Conservation (phyloP, 2,888 invertebrate genomes). For the Ochropleura plecta region DNA sequence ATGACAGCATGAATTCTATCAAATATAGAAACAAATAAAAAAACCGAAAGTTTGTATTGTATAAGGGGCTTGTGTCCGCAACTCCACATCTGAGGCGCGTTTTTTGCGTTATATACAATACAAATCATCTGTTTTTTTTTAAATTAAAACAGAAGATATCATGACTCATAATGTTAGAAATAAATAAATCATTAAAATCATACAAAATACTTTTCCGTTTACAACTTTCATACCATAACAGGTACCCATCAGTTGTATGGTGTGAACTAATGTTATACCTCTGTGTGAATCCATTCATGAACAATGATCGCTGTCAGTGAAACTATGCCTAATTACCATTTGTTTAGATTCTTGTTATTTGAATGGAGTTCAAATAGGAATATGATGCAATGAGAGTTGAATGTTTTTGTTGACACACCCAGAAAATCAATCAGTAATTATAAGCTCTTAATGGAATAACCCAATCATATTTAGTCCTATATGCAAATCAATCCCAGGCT, state of each 20-base stretch:
- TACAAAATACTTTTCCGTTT: slow-evolving; percentile 53
- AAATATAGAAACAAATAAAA: background rate
- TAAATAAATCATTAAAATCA: background rate
- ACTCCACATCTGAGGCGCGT: too few species aligned
- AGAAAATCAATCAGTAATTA: background rate
- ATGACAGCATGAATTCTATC: background rate
- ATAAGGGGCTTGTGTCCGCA: too few species aligned
- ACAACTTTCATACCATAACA: slow-evolving; percentile 61
- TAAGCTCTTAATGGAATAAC: background rate
- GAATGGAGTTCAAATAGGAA: slow-evolving; percentile 31
- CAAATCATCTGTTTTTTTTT: too few species aligned
- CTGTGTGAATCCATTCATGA: slow-evolving; percentile 68
- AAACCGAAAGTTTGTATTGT: too few species aligned
- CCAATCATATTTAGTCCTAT: background rate
- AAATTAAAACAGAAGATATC: background rate
- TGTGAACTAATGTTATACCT: slow-evolving; percentile 59
- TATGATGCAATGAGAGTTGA: slow-evolving; percentile 33
- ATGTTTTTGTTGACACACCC: background rate
- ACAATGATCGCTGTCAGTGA: slow-evolving; percentile 69
- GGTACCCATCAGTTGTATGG: slow-evolving; percentile 44
- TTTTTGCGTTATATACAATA: too few species aligned
- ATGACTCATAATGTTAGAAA: background rate
- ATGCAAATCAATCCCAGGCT: too few species aligned
- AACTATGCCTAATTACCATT: slow-evolving; percentile 62
- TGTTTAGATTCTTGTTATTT: slow-evolving; percentile 38